Evolutionary conservation across 2,113 vertebrate species (phyloP), one percentile per base, ranked within the genome.

Genomic region (Aphelocoma coerulescens): DNA sequence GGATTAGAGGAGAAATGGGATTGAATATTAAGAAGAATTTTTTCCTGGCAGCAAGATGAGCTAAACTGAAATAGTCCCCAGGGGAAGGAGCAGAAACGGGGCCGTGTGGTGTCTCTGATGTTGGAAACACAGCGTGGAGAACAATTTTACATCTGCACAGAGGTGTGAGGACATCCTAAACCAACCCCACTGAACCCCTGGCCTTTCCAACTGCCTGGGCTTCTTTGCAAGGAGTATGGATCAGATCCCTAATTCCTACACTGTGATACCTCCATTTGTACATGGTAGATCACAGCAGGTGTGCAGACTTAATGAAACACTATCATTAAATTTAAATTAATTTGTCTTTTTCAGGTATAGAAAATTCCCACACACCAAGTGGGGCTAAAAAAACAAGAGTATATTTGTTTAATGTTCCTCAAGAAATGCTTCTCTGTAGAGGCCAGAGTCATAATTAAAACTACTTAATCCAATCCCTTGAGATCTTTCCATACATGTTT

Each of bases 401-500:
- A 1, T 58, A 55, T 92, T 75, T 88, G 30, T 55, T 89, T 67
- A 88, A 74, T 4, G 7, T 65, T 93, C 68, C 41, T 95, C 49
- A 72, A 90, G 28, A 84, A 91, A 91, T 58, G 17, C 43, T 92
- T 96, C 48, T 93, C 87, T 26, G 0, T 1, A 23, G 74, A 91
- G 81, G 85, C 57, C 63, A 80, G 27, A 49, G 49, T 23, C 88
- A 67, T 84, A 62, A 85, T 93, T 96, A 94, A 96, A 96, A 96
- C 88, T 81, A 69, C 23, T 89, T 93, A 92, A 96, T 91, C 61
- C 13, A 1, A 49, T 93, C 93, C 85, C 94, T 81, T 79, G 96
- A 96, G 90, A 92, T 30, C 80, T 23, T 85, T 92, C 79, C 65
- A 83, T 92, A 94, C 57, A 76, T 79, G 89, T 92, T 88, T 95